phyloP scores from a whole-genome alignment of 2,888 invertebrate species.

The Troglohyphantes excavatus region DNA sequence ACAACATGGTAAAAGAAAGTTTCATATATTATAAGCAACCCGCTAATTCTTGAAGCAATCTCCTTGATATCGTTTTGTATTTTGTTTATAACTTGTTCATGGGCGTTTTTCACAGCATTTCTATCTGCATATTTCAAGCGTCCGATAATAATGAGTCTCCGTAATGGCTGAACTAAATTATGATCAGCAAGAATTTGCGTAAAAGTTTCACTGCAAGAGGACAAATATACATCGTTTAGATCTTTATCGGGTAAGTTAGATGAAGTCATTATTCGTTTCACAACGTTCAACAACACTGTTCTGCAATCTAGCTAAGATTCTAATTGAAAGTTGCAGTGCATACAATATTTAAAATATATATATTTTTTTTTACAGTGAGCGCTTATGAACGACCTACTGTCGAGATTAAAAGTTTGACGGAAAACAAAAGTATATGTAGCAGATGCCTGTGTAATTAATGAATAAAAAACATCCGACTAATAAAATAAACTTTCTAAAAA shows the following conservation, averaged over 20 bases:
- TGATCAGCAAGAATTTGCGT: constrained; percentile 10
- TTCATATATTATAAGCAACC: constrained; percentile 47
- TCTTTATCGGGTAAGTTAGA: not conserved
- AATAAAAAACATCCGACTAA: no score
- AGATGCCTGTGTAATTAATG: no score
- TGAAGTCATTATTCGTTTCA: not conserved
- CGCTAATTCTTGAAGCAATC: constrained; percentile 3
- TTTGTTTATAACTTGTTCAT: not conserved
- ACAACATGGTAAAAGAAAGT: constrained; percentile 47
- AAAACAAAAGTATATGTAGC: no score
- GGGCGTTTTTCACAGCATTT: not conserved
- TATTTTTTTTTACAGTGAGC: no score
- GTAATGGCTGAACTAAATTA: constrained; percentile 31
- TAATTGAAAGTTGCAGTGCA: no score
- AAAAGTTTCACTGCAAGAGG: constrained; percentile 50
- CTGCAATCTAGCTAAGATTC: no score
- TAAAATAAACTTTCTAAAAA: no score
- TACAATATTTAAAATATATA: no score
- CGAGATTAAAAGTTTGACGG: no score
- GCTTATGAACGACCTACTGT: no score
- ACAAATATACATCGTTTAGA: constrained; percentile 15
- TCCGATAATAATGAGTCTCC: constrained; percentile 44
- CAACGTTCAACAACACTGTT: no score
- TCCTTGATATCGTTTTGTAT: constrained; percentile 32
- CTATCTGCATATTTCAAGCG: constrained; percentile 9